These are phyloP conservation scores for Buathra laborator DNA, from an alignment of 2,888 invertebrate species.

Conservation along the genomic window DNA sequence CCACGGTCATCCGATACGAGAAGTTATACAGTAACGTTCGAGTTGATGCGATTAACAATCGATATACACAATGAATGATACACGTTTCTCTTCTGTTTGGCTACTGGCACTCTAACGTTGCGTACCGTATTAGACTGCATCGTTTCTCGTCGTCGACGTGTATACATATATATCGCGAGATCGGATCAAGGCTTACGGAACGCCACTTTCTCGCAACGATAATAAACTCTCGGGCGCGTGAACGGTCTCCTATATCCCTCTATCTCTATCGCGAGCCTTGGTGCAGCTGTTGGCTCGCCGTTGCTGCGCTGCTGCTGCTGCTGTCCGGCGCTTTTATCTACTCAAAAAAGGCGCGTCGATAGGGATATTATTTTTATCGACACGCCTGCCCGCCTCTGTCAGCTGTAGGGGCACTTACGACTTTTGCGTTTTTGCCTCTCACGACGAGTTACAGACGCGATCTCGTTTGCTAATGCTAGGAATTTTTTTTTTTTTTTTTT, in stretches of 20 bases:
- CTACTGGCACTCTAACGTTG: background rate
- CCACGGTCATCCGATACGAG: conserved; percentile 50
- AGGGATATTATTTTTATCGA: conserved; percentile 43
- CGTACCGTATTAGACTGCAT: conserved; percentile 19
- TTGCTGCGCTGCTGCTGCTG: conserved; percentile 5
- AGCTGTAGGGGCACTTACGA: conserved; percentile 11
- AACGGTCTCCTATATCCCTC: background rate
- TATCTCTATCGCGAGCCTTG: background rate
- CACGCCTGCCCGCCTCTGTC: conserved; percentile 46
- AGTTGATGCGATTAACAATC: conserved; percentile 36
- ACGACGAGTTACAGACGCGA: background rate
- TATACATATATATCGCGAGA: conserved; percentile 9
- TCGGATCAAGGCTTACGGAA: conserved; percentile 45
- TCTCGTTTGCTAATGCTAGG: too few species aligned
- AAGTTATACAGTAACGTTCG: conserved; percentile 3
- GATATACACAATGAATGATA: conserved; percentile 14
- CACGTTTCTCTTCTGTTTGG: background rate
- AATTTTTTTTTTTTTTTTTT: too few species aligned
- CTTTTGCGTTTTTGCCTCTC: background rate
- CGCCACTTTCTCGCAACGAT: conserved; percentile 46
- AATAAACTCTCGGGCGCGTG: conserved; percentile 9
- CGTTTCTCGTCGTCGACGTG: conserved; percentile 4
- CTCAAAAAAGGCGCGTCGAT: conserved; percentile 52
- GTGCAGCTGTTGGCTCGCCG: conserved; percentile 18
- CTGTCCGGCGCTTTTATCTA: conserved; percentile 29